Base-by-base conservation (phyloP, 2,113 vertebrate genomes). In the Dasypus novemcinctus region DNA sequence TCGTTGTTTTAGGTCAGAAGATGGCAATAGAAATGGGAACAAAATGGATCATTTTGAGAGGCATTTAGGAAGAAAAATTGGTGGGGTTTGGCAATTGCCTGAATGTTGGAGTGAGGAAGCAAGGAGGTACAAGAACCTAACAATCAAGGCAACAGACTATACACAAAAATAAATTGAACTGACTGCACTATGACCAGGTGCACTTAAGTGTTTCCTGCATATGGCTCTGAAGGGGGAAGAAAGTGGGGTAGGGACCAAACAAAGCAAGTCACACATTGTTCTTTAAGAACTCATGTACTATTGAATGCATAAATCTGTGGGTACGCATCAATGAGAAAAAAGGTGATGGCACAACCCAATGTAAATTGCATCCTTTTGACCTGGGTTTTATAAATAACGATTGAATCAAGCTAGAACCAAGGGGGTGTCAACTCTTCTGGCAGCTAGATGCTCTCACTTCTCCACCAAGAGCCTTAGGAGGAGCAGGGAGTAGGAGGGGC, bases 301-400 rank as follows among this genome's bases (percentile, higher is more conserved):
- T 7, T 72, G 27, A 6, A 43, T 0, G 41, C 20, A 41, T 27
- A 5, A 10, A 9, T 31, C 7, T 29, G n/a, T 46, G 23, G 4
- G 43, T 84, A 9, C 6, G 36, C 5, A 14, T 63, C 12, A 59
- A 74, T 25, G 2, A 59, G 49, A 79, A 61, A 7, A 1, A 46
- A 71, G 11, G 21, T 36, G 81, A 25, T 14, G 17, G 11, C 10
- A 13, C 15, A 66, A 27, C 20, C 15, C 41, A 41, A 6, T 8
- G 15, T 36, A 36, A 21, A 13, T 79, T 33, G 59, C 33, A 78
- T 8, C 23, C 23, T 31, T 11, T 25, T 23, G 17, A 54, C 63
- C 11, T 64, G 3, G 17, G n/a, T 33, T 54, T 41, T 33, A 31
- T n/a, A 23, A n/a, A 69, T 33, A 10, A n/a, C 41, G 18, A 9